These are phyloP conservation scores for Oxyteleia sp. DNA, from an alignment of 2,888 invertebrate genomes.

Conservation along the genomic window DNA sequence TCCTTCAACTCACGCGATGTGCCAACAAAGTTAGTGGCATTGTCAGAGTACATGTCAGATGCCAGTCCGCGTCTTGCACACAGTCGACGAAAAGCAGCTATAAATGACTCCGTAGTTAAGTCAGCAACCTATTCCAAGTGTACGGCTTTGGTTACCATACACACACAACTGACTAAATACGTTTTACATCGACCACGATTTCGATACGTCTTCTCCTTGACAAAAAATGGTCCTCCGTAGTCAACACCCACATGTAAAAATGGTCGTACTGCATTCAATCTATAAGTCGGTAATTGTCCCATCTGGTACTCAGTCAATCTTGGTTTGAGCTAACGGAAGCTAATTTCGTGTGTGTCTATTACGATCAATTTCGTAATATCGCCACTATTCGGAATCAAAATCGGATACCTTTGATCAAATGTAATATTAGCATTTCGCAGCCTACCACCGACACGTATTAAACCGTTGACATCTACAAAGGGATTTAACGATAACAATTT, in stretches of 20 bases:
- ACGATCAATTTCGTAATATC: neutral
- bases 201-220: constrained; percentile 49
- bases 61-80: too few relatives aligned
- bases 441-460: constrained; percentile 3
- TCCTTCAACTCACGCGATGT: too few relatives aligned
- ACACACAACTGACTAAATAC: constrained; percentile 20
- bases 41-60: too few relatives aligned
- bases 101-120: constrained; percentile 50
- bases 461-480: neutral
- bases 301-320: constrained; percentile 39
- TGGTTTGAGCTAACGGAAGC: constrained; percentile 44
- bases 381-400: neutral
- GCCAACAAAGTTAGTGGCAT: too few relatives aligned
- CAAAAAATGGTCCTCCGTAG: constrained; percentile 54
- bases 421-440: neutral
- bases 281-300: constrained; percentile 33
- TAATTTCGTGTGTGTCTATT: constrained; percentile 33
- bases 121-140: constrained; percentile 60
- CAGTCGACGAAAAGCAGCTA: constrained; percentile 33
- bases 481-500: constrained; percentile 2
- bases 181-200: constrained; percentile 38
- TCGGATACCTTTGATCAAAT: neutral
- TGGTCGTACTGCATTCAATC: constrained; percentile 25
- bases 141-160: constrained; percentile 53
- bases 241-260: constrained; percentile 53